phyloP scores from a whole-genome alignment of 2,797 vertebrate species.

The Falco naumanni region DNA sequence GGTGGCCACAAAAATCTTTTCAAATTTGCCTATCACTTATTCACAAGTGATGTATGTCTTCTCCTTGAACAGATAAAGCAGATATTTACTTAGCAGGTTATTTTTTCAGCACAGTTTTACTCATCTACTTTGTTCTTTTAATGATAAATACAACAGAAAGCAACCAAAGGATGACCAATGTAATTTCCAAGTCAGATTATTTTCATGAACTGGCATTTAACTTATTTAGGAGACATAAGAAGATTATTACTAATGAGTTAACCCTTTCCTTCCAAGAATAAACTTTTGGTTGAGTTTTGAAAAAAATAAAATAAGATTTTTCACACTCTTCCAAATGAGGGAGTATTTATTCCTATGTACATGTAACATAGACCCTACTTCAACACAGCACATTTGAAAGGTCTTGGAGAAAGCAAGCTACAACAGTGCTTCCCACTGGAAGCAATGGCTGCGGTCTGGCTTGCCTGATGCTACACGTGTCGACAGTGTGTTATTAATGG shows the following conservation, averaged over 20 bases:
- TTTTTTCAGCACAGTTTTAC: not conserved
- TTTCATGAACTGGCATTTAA: not conserved
- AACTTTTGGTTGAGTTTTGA: not conserved
- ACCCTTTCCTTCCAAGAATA: not conserved
- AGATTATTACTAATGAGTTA: not conserved
- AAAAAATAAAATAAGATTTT: not conserved
- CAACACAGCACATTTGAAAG: not conserved
- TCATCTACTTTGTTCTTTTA: not conserved
- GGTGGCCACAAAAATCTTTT: not conserved
- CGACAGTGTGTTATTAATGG: not conserved
- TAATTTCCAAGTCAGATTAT: not conserved
- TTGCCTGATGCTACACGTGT: not conserved
- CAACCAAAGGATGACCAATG: not conserved
- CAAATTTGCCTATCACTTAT: not conserved
- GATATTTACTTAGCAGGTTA: not conserved
- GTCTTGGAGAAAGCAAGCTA: not conserved
- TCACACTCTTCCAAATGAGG: not conserved
- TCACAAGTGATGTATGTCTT: not conserved
- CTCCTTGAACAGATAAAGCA: not conserved
- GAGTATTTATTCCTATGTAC: not conserved
- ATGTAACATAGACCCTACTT: not conserved
- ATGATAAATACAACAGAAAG: not conserved
- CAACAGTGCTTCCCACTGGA: not conserved
- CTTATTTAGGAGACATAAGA: not conserved
- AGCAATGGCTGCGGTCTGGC: not conserved